These are phyloP conservation scores for Leucozona laternaria DNA, from an alignment of 2,888 invertebrate species.

Conservation along the genomic window DNA sequence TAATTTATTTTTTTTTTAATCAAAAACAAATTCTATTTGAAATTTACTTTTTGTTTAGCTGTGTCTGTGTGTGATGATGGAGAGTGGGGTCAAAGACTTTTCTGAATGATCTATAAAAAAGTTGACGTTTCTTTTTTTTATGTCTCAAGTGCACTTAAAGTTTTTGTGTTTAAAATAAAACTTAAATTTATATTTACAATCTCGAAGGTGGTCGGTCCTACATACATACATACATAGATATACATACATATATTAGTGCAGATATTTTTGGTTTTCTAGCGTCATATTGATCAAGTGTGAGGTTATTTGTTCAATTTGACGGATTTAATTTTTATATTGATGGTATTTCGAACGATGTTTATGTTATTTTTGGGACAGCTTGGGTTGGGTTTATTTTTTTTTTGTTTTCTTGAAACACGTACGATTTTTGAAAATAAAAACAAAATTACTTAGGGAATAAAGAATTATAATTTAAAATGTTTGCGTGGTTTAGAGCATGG, in stretches of 20 bases:
- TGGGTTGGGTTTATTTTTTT: background rate
- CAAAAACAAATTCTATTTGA: background rate
- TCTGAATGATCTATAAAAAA: slow-evolving; percentile 29
- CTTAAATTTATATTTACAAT: slow-evolving; percentile 8
- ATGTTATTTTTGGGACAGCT: slow-evolving; percentile 38
- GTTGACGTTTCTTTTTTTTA: background rate
- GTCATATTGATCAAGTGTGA: slow-evolving; percentile 31
- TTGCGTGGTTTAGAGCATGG: background rate
- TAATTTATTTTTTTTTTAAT: slow-evolving; percentile 9
- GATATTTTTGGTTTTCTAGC: slow-evolving; percentile 9
- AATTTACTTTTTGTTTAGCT: background rate
- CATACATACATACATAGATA: too few relatives aligned
- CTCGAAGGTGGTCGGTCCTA: background rate
- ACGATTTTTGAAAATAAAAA: slow-evolving; percentile 5
- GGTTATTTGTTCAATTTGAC: slow-evolving; percentile 57
- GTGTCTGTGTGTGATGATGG: background rate
- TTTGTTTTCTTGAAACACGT: background rate
- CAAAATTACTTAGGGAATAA: background rate
- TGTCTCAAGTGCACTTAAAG: background rate
- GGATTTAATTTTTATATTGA: slow-evolving; percentile 42
- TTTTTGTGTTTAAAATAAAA: slow-evolving; percentile 16
- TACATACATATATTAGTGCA: too few relatives aligned
- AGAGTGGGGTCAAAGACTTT: slow-evolving; percentile 32
- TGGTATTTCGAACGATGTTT: slow-evolving; percentile 56
- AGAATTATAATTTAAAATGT: background rate